phyloP scores from a whole-genome alignment of 2,888 invertebrate species.

The Rhopalosiphum nymphaeae region DNA sequence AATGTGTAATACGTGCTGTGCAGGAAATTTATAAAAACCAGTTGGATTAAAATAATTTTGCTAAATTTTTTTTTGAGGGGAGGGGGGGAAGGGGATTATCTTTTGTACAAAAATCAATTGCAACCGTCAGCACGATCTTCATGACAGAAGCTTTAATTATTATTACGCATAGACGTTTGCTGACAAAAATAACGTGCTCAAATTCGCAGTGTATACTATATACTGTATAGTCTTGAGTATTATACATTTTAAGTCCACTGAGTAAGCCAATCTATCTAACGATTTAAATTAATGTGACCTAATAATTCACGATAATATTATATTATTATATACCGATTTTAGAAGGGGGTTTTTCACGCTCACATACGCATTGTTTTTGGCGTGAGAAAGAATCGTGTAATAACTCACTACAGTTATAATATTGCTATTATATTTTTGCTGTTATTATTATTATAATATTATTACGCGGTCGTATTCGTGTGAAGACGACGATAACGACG shows the following conservation, averaged over 20 bases:
- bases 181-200: neutral
- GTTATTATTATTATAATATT: neutral
- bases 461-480: neutral
- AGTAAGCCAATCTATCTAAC: neutral
- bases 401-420: slow-evolving; percentile 10
- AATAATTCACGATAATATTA: slow-evolving; percentile 12
- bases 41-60: neutral
- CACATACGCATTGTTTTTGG: slow-evolving; percentile 1
- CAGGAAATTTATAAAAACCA: neutral
- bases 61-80: neutral
- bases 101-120: neutral
- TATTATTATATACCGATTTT: neutral
- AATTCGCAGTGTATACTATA: neutral
- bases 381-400: slow-evolving; percentile 52
- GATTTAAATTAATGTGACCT: slow-evolving; percentile 26
- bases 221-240: neutral
- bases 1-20: neutral
- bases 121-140: neutral
- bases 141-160: neutral
- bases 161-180: neutral
- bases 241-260: neutral
- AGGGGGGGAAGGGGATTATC: neutral
- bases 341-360: neutral
- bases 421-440: slow-evolving; percentile 28
- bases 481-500: neutral